Conservation (phyloP, 2,797 vertebrate species). For the Chrysolophus pictus region DNA sequence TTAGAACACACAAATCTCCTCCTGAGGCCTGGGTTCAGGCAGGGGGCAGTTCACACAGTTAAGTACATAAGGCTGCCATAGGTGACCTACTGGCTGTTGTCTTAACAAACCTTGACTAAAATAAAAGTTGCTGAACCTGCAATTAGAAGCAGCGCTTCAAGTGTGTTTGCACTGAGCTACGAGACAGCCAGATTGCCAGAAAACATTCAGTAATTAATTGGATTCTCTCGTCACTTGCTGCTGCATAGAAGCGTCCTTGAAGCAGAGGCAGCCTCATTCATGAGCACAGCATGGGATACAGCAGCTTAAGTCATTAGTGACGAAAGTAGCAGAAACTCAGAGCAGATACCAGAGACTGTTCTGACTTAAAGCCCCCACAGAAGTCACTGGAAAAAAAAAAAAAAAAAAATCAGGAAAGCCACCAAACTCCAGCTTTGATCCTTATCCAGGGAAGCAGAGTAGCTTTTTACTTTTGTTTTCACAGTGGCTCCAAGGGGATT, state of each 20-base stretch:
- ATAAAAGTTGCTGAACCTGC: not conserved
- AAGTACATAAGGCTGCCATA: not conserved
- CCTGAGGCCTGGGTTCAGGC: not conserved
- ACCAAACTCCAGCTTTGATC: not conserved
- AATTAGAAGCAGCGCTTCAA: not conserved
- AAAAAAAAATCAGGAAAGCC: not conserved
- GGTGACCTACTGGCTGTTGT: not conserved
- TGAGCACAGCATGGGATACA: not conserved
- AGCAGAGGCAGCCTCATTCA: not conserved
- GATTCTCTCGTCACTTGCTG: not conserved
- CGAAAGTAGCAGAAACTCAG: not conserved
- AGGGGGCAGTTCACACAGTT: not conserved
- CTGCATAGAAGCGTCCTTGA: conserved; percentile 5
- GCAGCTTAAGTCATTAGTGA: not conserved
- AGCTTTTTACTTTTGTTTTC: not conserved
- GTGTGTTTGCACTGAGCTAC: not conserved
- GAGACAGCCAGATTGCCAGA: not conserved
- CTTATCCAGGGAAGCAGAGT: not conserved
- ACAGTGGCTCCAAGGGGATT: not conserved
- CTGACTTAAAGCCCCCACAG: not conserved
- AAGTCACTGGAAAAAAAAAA: not conserved
- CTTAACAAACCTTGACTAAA: not conserved
- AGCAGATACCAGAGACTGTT: not conserved
- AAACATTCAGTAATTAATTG: not conserved
- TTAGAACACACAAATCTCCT: not conserved